Base-by-base conservation (phyloP, 2,113 vertebrate genomes). In the Chitala chitala region DNA sequence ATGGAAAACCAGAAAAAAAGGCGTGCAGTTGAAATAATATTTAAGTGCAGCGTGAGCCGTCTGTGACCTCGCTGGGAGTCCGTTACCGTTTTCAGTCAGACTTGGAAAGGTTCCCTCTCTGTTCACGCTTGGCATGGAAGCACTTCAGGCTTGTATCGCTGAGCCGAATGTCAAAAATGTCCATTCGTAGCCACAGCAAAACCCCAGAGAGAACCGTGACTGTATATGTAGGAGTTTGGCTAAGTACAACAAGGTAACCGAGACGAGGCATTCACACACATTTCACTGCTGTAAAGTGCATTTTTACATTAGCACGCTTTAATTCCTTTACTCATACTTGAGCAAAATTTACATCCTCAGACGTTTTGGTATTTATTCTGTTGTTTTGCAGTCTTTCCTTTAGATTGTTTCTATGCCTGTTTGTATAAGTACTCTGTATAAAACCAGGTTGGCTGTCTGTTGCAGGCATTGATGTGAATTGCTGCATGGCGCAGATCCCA, bases 11-110 rank as follows among this genome's bases (percentile, higher is more conserved):
- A 38, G 36, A 61, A 61, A 44, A 42, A 66, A 66, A 42, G 3
- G 20, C 22, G 9, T 53, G 13, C 22, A n/a, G 42, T 24, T 44
- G 40, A 58, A 75, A 70, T 70, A 75, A 75, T 46, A 70, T 61
- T 51, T 56, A 56, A 50, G 54, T 40, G 9, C 40, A 48, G 53
- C n/a, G 24, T 59, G 33, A 38, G 55, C 53, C 6, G 24, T 65
- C 63, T 42, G 33, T 38, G 50, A 63, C 51, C 36, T 55, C 26
- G 42, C 72, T 9, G 36, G 33, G 40, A n/a, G 50, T 56, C 64
- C 17, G 15, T 69, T 44, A 75, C 73, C 63, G 26, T 59, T 56
- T 44, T 53, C 3, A 17, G 36, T 31, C 8, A 17, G 50, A 17
- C 33, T 12, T 38, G 50, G 12, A 20, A 42, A 40, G 38, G 22